Percentiles rank a stretch among this genome's conserved stretches.
Conservation (phyloP, 2,888 invertebrate species). For the Callimorpha dominula region DNA sequence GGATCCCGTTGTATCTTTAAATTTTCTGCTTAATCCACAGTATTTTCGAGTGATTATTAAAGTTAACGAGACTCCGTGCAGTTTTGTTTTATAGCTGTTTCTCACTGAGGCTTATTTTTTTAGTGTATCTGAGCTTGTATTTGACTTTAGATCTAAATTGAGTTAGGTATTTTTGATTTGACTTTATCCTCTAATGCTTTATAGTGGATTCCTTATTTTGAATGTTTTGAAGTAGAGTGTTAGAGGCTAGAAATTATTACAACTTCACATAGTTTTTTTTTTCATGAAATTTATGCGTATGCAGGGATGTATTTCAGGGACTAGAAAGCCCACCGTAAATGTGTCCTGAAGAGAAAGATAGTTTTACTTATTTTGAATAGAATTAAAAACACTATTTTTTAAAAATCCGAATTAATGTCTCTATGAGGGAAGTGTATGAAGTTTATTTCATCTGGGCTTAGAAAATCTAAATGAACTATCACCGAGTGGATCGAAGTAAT, state of each 20-base stretch:
- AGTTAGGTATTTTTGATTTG: not conserved
- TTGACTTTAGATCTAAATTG: not conserved
- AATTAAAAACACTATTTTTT: no score
- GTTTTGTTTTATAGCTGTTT: slow-evolving; percentile 38
- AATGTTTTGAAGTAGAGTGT: not conserved
- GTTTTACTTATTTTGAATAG: no score
- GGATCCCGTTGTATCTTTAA: slow-evolving; percentile 83
- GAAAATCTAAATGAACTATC: no score
- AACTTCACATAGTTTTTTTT: not conserved
- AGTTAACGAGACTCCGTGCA: slow-evolving; percentile 70
- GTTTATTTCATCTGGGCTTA: no score
- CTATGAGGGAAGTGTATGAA: no score
- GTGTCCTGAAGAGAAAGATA: no score
- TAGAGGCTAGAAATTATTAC: not conserved
- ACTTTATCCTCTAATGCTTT: not conserved
- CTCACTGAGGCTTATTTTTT: slow-evolving; percentile 24
- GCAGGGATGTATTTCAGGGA: no score
- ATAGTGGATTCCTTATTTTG: not conserved
- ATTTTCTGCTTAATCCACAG: slow-evolving; percentile 77
- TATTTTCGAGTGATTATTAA: slow-evolving; percentile 78
- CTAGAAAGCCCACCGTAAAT: no score
- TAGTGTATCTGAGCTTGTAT: not conserved
- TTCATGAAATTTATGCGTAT: not conserved
- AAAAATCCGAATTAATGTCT: no score
- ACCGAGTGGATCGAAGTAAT: no score